Evolutionary conservation across 2,797 vertebrate species (phyloP), one percentile per base, ranked within the genome.

Genomic region (Phoxinus dragarum): DNA sequence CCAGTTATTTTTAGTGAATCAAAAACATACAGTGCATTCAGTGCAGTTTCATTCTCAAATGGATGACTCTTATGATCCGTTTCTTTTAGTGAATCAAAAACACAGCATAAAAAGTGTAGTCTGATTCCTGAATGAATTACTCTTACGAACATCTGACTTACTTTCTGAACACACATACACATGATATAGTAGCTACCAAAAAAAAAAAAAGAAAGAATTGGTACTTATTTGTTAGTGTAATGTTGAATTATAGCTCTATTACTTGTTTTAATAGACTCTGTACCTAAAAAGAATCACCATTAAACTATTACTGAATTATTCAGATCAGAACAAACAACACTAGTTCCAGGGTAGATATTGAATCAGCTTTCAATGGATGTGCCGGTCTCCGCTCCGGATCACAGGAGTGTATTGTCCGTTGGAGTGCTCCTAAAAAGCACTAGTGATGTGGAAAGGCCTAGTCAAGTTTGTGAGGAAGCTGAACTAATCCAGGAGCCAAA

Each of bases 401-500:
- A 90, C 94, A 94, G 92, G 86, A 88, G 36, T 90, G 90, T 89
- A 82, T 89, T 90, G 84, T 89, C 80, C 54, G 84, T 90, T 90
- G 81, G 76, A 91, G 87, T 85, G 90, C 86, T 87, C 90, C 59
- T 90, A 89, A 90, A 88, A 89, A 87, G 89, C 90, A n/a, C 88
- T 91, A 89, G 91, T 92, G 92, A 90, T 89, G 93, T 88, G 88
- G 90, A 94, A 95, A 94, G 90, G 85, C 82, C 49, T 11, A 75
- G 86, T 27, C 54, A 34, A 69, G 84, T 76, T 81, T 86, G 68
- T 81, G 85, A 86, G 86, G 89, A 90, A 88, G 44, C 84, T 75
- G 89, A 88, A 91, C 93, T 95, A 95, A 96, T 95, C 94, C 92
- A 69, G 72, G 89, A 92, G 84, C 90, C 91, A 87, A 90, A 91